Conservation (phyloP, 2,888 invertebrate species). For the Acanthopleura granulata region DNA sequence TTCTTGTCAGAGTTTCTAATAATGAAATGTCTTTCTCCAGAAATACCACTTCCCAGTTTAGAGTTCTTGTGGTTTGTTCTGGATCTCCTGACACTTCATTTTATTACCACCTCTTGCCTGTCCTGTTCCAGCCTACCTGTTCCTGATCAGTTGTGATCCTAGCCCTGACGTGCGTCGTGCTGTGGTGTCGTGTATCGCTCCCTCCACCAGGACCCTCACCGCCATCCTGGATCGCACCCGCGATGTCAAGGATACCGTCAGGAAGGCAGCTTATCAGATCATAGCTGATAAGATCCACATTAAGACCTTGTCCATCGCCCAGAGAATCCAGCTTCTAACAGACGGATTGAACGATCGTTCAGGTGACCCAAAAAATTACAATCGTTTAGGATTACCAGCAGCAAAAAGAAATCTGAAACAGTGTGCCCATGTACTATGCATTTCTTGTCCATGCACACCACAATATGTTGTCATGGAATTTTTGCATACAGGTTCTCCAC, state of each 20-base stretch:
- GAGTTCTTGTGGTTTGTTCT: too few species aligned
- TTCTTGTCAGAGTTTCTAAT: too few species aligned
- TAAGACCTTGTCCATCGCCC: slow-evolving; percentile 76
- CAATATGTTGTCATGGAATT: too few species aligned
- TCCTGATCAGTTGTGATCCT: slow-evolving; percentile 75
- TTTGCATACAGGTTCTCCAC: too few species aligned
- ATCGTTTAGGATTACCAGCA: neutral
- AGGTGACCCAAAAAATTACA: slow-evolving; percentile 65
- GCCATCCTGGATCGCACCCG: slow-evolving; percentile 80
- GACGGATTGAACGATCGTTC: slow-evolving; percentile 78
- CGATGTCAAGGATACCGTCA: slow-evolving; percentile 84
- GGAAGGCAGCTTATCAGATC: slow-evolving; percentile 74
- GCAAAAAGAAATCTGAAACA: too few species aligned
- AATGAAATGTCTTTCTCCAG: too few species aligned
- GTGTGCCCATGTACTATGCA: too few species aligned
- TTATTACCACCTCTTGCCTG: too few species aligned
- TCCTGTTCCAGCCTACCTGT: slow-evolving; percentile 58
- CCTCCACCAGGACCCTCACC: slow-evolving; percentile 79
- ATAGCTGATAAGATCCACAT: slow-evolving; percentile 74
- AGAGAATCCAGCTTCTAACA: slow-evolving; percentile 76
- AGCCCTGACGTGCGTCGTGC: slow-evolving; percentile 80
- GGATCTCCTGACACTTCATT: too few species aligned
- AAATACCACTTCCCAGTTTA: too few species aligned
- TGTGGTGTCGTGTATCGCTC: slow-evolving; percentile 81
- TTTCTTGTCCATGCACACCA: too few species aligned